Percentiles rank a stretch among this genome's conserved stretches.
phyloP scores from a whole-genome alignment of 2,888 invertebrate species.

The Neelides folsomi region DNA sequence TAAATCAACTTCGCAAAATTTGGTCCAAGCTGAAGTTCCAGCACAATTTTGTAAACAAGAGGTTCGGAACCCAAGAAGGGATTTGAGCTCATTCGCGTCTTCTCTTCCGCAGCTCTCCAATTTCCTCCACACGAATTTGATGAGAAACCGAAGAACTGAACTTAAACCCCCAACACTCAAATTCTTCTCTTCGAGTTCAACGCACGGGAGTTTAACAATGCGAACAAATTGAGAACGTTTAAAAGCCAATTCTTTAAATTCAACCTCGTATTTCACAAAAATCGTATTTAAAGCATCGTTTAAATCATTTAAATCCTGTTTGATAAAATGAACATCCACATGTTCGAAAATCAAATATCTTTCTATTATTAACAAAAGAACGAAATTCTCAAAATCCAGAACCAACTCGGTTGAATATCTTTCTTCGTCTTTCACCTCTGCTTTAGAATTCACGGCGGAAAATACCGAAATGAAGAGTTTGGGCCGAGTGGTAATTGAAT shows the following conservation, averaged over 20 bases:
- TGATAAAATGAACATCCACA: too few relatives aligned
- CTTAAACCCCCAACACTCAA: constrained; percentile 63
- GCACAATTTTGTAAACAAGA: constrained; percentile 69
- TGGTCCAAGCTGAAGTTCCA: constrained; percentile 77
- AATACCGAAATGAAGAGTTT: too few relatives aligned
- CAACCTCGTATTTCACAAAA: background rate
- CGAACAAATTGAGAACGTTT: constrained; percentile 14
- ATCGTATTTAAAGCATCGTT: background rate
- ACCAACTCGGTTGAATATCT: too few relatives aligned
- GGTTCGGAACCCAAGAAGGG: constrained; percentile 62
- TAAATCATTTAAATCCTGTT: background rate
- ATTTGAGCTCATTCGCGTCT: constrained; percentile 19
- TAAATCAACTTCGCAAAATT: constrained; percentile 75
- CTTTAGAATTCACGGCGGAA: too few relatives aligned
- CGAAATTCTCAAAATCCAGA: too few relatives aligned
- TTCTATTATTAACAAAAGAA: too few relatives aligned
- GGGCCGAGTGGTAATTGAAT: too few relatives aligned
- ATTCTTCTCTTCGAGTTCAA: constrained; percentile 43
- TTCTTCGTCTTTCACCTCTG: too few relatives aligned
- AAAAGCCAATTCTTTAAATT: background rate
- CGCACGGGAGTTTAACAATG: constrained; percentile 51
- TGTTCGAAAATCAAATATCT: too few relatives aligned
- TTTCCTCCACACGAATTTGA: constrained; percentile 36
- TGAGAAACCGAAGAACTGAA: constrained; percentile 52
- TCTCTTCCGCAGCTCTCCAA: constrained; percentile 1